Base-by-base conservation (phyloP, 2,888 invertebrate species). In the Drosophila cracens region DNA sequence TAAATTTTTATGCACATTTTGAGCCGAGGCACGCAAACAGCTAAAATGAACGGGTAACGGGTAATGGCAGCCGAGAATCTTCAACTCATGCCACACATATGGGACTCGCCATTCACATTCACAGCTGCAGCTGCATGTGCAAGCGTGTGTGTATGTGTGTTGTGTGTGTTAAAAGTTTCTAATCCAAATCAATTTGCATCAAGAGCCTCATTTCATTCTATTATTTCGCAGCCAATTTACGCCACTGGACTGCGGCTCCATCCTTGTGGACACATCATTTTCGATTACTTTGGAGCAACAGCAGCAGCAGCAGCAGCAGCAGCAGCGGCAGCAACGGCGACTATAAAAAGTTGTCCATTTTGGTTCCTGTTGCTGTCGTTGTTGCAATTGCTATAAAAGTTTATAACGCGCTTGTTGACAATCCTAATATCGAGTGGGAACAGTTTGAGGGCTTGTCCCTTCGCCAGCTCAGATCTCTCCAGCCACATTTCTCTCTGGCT, bases 121-220 rank as follows among this genome's bases (percentile, higher is more conserved):
- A 21, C 54, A 52, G 49, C 56, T 43, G 16, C 18, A 33, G 49
- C 27, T 43, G 29, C 29, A 29, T 58, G 34, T 40, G 52, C 27
- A 31, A 34, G 46, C 31, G 58, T 65, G 64, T 67, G 63, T 74
- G 49, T 60, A 76, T 74, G 70, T 79, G 46, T 16, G 25, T 16
- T 25, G 46, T 46, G 54, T 61, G 79, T 74, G 70, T 81, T 86
- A 75, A 81, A 86, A 86, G 83, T 87, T 87, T 86, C 91, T 89
- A 92, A 91, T 91, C 91, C 91, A 91, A 91, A 92, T 91, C 91
- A 91, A 91, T 91, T 92, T 91, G 90, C 91, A 91, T 89, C 91
- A 87, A 90, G 92, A 89, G 92, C 84, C 91, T 91, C 91, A 89
- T 91, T 92, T 91, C 82, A 91, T 91, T 91, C 92, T 87, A 91